A percentile compares a stretch with the other conserved stretches of the same genome.
These are phyloP conservation scores for Cariama cristata DNA, from an alignment of 2,113 vertebrate genomes.

Conservation along the genomic window DNA sequence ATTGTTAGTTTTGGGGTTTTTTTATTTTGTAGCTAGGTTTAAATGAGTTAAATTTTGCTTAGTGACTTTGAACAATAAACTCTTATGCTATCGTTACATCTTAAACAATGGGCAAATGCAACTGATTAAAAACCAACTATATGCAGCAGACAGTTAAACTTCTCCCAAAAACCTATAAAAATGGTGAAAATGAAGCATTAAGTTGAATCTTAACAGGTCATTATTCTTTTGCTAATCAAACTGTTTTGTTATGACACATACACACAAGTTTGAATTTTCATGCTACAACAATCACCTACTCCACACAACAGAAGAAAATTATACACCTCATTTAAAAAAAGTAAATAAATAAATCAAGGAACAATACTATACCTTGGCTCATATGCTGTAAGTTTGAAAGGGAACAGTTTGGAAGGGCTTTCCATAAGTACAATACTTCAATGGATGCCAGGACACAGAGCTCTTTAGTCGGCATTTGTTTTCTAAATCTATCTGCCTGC, in stretches of 20 bases:
- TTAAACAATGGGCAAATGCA: background rate
- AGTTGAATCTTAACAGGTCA: background rate
- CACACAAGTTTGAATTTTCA: background rate
- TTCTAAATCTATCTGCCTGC: constrained; percentile 94
- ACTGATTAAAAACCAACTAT: background rate
- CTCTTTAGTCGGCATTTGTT: constrained; percentile 85
- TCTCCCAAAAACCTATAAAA: background rate
- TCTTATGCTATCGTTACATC: background rate
- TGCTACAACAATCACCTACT: background rate
- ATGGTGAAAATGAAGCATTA: background rate
- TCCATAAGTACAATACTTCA: constrained; percentile 97
- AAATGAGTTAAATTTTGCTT: background rate
- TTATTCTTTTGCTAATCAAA: background rate
- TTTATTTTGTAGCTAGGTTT: background rate
- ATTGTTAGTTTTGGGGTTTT: background rate
- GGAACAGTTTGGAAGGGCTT: constrained; percentile 95
- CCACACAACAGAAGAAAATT: background rate
- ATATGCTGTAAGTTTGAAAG: constrained; percentile 93
- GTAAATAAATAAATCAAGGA: background rate
- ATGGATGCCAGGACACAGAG: constrained; percentile 93
- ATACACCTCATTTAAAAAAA: background rate
- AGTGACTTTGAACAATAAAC: background rate
- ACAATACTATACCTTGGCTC: constrained; percentile 88
- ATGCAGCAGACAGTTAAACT: background rate
- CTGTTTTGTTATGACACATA: background rate